These are phyloP conservation scores for Syngnathus rostellatus DNA, from an alignment of 2,797 vertebrate genomes.

Conservation along the genomic window DNA sequence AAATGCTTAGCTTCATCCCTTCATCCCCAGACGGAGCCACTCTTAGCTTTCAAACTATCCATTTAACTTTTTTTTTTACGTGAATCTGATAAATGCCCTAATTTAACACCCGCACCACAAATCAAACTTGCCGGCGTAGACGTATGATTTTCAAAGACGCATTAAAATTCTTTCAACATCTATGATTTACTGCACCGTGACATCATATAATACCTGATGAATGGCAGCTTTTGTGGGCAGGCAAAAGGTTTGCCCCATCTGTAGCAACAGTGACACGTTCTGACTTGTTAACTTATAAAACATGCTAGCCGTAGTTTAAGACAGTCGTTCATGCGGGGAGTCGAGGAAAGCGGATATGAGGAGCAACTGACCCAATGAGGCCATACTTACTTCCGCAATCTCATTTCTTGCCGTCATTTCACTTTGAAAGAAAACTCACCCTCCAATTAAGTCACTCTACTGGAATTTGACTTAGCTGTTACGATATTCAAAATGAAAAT, in stretches of 20 bases:
- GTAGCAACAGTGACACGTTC: background rate
- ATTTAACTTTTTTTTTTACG: background rate
- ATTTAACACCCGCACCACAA: conserved; percentile 1
- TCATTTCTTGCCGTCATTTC: background rate
- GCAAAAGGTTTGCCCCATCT: background rate
- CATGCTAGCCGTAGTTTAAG: background rate
- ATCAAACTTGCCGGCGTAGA: background rate
- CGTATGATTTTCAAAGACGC: background rate
- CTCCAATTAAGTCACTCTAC: conserved; percentile 2
- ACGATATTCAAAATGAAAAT: background rate
- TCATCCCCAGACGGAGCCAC: background rate
- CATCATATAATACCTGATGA: background rate
- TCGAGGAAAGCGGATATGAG: background rate
- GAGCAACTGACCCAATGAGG: background rate
- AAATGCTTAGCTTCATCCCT: background rate
- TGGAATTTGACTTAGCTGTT: background rate
- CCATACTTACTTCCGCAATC: background rate
- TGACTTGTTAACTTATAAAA: background rate
- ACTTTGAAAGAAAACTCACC: background rate
- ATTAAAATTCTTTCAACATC: background rate
- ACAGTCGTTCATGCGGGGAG: background rate
- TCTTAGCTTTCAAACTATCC: background rate
- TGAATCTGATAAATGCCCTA: background rate
- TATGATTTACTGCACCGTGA: background rate
- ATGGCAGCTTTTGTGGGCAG: background rate